Conservation (phyloP, 1,140 invertebrate genomes). For the Achroia grisella region DNA sequence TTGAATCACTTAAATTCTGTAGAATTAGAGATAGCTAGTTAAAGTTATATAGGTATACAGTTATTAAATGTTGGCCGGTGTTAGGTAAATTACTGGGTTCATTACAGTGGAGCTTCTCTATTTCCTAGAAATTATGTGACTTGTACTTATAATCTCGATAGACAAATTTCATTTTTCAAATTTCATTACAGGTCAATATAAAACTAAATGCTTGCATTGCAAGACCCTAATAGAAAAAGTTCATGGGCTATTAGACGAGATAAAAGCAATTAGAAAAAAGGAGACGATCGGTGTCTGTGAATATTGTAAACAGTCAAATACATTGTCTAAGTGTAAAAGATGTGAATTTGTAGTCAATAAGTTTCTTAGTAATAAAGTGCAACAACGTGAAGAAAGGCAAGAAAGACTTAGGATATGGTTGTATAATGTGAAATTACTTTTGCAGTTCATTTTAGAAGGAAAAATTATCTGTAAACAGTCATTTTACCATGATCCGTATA, state of each 20-base stretch:
- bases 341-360: conserved; percentile 23
- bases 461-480: conserved; percentile 9
- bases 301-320: conserved; percentile 21
- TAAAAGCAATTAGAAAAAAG: conserved; percentile 23
- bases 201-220: conserved; percentile 22
- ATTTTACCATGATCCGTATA: conserved; percentile 10
- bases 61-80: too few species aligned
- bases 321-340: conserved; percentile 22
- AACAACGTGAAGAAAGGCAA: conserved; percentile 8
- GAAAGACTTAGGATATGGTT: conserved; percentile 15
- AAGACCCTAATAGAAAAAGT: conserved; percentile 19
- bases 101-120: too few species aligned
- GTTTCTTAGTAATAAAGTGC: conserved; percentile 13
- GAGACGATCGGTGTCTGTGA: conserved; percentile 24
- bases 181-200: conserved; percentile 21
- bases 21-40: too few species aligned
- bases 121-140: too few species aligned
- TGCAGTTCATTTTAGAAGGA: conserved; percentile 13
- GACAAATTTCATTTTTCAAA: too few species aligned
- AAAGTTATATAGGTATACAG: too few species aligned
- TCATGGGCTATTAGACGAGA: conserved; percentile 19
- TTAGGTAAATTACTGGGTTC: too few species aligned
- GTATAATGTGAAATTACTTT: conserved; percentile 13
- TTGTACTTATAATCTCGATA: too few species aligned
- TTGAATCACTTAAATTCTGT: too few species aligned